Conservation (phyloP, 2,888 invertebrate species). For the Troides oblongomaculatus region DNA sequence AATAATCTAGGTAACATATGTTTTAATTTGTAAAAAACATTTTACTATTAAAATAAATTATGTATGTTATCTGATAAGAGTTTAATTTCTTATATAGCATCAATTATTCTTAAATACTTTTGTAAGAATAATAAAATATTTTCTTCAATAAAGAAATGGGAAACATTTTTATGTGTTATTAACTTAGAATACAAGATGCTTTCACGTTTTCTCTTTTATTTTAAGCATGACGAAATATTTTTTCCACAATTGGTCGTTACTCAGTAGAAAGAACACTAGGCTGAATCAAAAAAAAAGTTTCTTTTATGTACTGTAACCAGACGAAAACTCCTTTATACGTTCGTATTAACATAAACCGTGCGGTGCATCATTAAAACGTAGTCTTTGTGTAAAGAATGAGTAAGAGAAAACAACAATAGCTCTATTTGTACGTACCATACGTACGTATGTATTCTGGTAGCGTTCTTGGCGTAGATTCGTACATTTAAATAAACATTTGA, state of each 20-base stretch:
- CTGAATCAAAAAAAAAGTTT: conserved; percentile 9
- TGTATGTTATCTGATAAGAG: no score
- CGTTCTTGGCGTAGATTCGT: no score
- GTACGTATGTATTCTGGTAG: not conserved
- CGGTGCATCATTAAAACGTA: conserved; percentile 24
- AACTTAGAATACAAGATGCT: not conserved
- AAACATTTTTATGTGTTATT: not conserved
- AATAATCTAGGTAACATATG: no score
- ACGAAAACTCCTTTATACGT: conserved; percentile 18
- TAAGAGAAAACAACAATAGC: conserved; percentile 23
- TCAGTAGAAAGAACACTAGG: not conserved
- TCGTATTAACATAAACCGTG: conserved; percentile 27
- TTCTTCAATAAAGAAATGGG: not conserved
- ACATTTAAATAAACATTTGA: no score
- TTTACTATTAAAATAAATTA: no score
- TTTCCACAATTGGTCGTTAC: not conserved
- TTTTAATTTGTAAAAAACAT: no score
- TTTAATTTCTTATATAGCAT: not conserved
- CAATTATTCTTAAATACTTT: not conserved
- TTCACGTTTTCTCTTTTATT: conserved; percentile 8
- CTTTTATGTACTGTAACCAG: conserved; percentile 18
- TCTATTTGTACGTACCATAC: not conserved
- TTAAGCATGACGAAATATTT: not conserved
- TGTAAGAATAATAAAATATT: not conserved
- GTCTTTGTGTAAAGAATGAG: conserved; percentile 26